phyloP scores from a whole-genome alignment of 2,797 vertebrate genomes.

The Gymnocypris eckloni region DNA sequence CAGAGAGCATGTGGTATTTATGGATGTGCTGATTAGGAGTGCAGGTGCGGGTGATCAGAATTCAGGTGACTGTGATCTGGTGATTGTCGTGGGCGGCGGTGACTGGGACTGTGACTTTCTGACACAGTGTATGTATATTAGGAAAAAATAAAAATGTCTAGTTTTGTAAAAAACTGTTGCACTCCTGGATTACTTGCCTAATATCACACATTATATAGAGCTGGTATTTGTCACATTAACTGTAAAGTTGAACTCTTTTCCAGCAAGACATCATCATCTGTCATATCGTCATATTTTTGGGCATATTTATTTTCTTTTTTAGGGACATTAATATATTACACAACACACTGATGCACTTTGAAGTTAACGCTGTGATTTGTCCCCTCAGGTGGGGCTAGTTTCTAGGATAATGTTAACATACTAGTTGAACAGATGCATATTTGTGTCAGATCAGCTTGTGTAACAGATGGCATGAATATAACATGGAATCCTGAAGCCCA shows the following conservation, averaged over 20 bases:
- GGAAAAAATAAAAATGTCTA: neutral
- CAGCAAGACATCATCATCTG: neutral
- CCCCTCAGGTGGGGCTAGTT: conserved; percentile 11
- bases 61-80: no score
- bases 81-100: no score
- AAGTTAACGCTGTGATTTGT: conserved; percentile 10
- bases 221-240: neutral
- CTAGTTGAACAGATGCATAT: conserved; percentile 46
- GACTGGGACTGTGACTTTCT: no score
- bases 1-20: no score
- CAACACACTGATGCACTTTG: neutral
- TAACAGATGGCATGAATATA: conserved; percentile 44
- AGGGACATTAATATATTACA: neutral
- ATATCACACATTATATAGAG: neutral
- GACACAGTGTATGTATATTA: neutral
- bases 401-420: conserved; percentile 9
- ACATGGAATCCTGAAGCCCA: conserved; percentile 41
- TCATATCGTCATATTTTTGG: neutral
- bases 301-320: neutral
- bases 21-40: no score
- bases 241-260: neutral
- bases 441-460: conserved; percentile 39
- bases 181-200: neutral
- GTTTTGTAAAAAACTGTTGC: neutral
- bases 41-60: no score